A percentile compares a stretch with the other conserved stretches of the same genome.
phyloP scores from a whole-genome alignment of 2,797 vertebrate genomes.

The Cygnus olor region DNA sequence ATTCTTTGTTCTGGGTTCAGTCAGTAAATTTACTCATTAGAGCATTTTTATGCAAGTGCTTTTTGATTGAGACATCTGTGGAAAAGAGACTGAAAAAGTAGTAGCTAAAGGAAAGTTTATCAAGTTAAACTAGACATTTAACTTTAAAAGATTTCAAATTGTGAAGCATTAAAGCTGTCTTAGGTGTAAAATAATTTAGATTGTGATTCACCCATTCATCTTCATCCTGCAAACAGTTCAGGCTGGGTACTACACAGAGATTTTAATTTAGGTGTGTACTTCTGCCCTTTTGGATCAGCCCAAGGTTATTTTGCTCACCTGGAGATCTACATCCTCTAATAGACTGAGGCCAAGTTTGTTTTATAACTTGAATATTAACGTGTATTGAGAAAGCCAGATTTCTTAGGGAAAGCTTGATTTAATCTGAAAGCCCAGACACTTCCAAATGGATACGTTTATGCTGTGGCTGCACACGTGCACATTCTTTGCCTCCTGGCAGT shows the following conservation, averaged over 20 bases:
- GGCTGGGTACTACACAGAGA: neutral
- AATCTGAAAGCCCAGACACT: slow-evolving; percentile 16
- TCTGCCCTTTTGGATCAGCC: neutral
- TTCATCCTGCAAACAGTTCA: neutral
- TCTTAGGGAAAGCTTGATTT: neutral
- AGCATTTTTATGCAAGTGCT: neutral
- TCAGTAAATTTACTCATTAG: slow-evolving; percentile 30
- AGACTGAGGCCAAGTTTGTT: neutral
- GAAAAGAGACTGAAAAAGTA: neutral
- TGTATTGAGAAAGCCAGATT: neutral
- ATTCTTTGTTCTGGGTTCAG: slow-evolving; percentile 33
- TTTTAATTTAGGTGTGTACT: neutral
- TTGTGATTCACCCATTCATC: neutral
- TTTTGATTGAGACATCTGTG: neutral
- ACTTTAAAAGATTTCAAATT: neutral
- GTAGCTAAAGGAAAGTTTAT: neutral
- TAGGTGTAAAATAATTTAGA: neutral
- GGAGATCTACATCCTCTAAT: neutral
- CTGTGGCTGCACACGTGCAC: neutral
- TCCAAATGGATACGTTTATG: neutral
- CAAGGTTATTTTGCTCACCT: neutral
- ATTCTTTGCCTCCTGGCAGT: neutral
- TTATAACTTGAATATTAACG: neutral
- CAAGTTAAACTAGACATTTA: neutral
- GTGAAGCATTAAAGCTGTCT: neutral